Evolutionary conservation across 2,888 invertebrate genomes (phyloP).

Genomic region (Bhutanitis thaidina): DNA sequence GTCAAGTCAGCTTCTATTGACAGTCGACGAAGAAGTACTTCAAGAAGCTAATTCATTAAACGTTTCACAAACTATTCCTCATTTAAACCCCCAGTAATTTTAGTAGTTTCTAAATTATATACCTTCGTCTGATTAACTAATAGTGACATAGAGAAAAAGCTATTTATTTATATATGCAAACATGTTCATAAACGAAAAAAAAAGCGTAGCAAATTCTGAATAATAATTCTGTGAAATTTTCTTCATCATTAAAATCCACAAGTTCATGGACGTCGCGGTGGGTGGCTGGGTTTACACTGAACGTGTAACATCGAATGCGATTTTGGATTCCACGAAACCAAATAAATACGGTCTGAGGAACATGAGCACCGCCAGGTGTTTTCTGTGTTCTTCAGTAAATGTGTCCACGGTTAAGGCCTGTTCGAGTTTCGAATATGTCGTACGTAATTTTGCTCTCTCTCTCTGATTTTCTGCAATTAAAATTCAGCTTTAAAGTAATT

Average conservation of each 20-base stretch:
- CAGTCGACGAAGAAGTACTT: too few species aligned
- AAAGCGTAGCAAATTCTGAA: too few species aligned
- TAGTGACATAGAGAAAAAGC: too few species aligned
- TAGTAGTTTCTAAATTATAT: too few species aligned
- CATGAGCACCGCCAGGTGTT: conserved; percentile 47
- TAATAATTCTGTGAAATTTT: background rate
- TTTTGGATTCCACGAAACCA: conserved; percentile 11
- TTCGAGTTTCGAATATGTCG: conserved; percentile 19
- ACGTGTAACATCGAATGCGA: conserved; percentile 4
- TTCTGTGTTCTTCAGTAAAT: conserved; percentile 51
- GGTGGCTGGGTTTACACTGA: conserved; percentile 1
- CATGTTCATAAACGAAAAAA: too few species aligned
- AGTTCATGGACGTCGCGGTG: background rate
- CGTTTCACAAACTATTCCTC: too few species aligned
- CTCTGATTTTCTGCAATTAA: background rate
- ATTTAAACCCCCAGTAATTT: too few species aligned
- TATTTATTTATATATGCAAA: too few species aligned
- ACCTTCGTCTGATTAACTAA: too few species aligned
- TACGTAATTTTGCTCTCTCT: conserved; percentile 4
- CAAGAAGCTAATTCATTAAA: too few species aligned
- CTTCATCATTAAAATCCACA: background rate
- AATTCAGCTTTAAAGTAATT: background rate
- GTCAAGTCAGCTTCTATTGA: too few species aligned
- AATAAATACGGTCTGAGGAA: conserved; percentile 11
- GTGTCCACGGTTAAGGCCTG: conserved; percentile 46